Conservation (phyloP, 2,888 invertebrate species). For the Heliconius sara region DNA sequence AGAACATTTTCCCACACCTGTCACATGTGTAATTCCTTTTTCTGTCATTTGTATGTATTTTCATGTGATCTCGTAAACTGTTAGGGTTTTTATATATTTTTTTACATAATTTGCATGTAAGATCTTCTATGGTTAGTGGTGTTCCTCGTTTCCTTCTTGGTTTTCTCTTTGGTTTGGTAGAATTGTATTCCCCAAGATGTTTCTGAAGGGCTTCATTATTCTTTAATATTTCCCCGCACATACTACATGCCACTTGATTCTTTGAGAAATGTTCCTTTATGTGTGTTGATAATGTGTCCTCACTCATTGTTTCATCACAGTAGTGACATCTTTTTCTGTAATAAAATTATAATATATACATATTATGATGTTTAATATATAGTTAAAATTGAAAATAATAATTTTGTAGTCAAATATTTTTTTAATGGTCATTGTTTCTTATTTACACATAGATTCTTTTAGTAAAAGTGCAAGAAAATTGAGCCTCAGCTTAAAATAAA, state of each 20-base stretch:
- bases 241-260: slow-evolving; percentile 59
- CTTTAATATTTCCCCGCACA: slow-evolving; percentile 70
- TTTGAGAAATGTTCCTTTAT: slow-evolving; percentile 62
- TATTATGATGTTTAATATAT: neutral
- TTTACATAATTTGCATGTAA: slow-evolving; percentile 71
- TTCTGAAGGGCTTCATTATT: slow-evolving; percentile 62
- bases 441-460: neutral
- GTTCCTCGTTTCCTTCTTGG: slow-evolving; percentile 68
- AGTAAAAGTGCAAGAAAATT: neutral
- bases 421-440: too few species aligned
- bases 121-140: slow-evolving; percentile 69
- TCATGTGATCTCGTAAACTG: slow-evolving; percentile 81
- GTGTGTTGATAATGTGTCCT: slow-evolving; percentile 56
- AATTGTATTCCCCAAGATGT: slow-evolving; percentile 63
- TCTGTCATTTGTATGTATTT: slow-evolving; percentile 83
- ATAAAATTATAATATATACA: slow-evolving; percentile 30
- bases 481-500: neutral
- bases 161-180: slow-evolving; percentile 61
- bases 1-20: slow-evolving; percentile 76
- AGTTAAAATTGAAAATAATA: too few species aligned
- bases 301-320: slow-evolving; percentile 58
- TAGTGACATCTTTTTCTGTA: slow-evolving; percentile 59
- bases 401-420: neutral
- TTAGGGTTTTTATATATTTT: slow-evolving; percentile 71
- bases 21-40: slow-evolving; percentile 76